Evolutionary conservation across 2,888 invertebrate species (phyloP), one percentile per base, ranked within the genome.

Genomic region (Coenonympha glycerion): DNA sequence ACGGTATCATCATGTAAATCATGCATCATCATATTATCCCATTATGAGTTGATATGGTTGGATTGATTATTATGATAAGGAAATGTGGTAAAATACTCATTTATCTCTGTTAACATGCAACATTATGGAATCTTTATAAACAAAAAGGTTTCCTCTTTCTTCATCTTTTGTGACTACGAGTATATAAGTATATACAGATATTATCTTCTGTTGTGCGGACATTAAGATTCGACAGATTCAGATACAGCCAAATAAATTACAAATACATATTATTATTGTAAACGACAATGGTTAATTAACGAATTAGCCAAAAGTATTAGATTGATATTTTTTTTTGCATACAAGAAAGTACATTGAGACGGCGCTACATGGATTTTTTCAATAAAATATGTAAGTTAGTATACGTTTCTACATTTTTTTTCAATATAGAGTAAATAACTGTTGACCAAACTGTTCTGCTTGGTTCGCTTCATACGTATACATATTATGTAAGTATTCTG

Each of bases 401-500:
- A n/a, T n/a, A n/a, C n/a, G n/a, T 6, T n/a, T 6, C 9, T 2
- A 21, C n/a, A 3, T 26, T 26, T 8, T 8, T n/a, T 9, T n/a
- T n/a, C n/a, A 9, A 26, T 9, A 26, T 9, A 8, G 3, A 3
- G 9, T 30, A 6, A 11, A 11, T 8, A 13, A n/a, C n/a, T n/a
- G n/a, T n/a, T n/a, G n/a, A n/a, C n/a, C 30, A 30, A 11, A 30
- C 30, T 13, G 8, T 8, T 31, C 31, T 31, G 15, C 3, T 15
- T 31, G 8, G 6, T 19, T 19, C 6, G 19, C 16, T 3, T 18
- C 19, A n/a, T 36, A 13, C 15, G 13, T 31, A 15, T 2, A 6
- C 13, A 31, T 36, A 19, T 19, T 24, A 36, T 40, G 36, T 47
- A 49, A 41, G 55, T 42, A 49, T 46, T 55, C 49, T 52, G 40